A percentile compares a stretch with the other conserved stretches of the same genome.
phyloP scores from a whole-genome alignment of 2,797 vertebrate species.

The Mus spretus region DNA sequence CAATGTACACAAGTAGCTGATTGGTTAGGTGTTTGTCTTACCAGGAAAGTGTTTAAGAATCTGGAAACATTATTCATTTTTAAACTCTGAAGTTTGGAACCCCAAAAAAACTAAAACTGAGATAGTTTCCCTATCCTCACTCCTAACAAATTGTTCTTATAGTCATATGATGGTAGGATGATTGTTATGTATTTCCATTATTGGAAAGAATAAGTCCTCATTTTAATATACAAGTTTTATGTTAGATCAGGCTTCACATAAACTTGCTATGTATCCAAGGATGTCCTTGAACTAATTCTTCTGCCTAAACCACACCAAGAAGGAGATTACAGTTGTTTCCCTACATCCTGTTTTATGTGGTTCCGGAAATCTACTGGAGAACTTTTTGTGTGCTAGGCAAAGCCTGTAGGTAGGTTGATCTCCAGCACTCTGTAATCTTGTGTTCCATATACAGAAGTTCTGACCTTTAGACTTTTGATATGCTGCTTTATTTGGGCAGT shows the following conservation, averaged over 20 bases:
- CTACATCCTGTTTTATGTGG: not conserved
- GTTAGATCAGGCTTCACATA: not conserved
- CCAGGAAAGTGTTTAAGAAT: not conserved
- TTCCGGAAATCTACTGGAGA: not conserved
- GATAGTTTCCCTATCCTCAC: not conserved
- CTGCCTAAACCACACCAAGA: not conserved
- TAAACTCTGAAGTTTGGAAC: not conserved
- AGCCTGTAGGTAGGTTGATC: not conserved
- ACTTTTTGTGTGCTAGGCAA: not conserved
- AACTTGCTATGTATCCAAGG: not conserved
- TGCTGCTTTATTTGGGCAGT: not conserved
- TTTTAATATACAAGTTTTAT: not conserved
- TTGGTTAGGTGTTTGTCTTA: not conserved
- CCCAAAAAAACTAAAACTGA: not conserved
- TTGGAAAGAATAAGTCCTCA: not conserved
- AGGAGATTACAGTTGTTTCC: not conserved
- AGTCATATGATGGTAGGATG: not conserved
- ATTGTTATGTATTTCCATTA: not conserved
- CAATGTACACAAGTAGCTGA: not conserved
- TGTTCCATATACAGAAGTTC: not conserved
- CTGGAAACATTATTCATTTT: not conserved
- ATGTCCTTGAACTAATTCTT: not conserved
- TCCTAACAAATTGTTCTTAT: not conserved
- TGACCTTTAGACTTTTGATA: not conserved
- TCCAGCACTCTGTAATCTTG: not conserved